phyloP scores from a whole-genome alignment of 2,888 invertebrate genomes.

The Alcis repandata region DNA sequence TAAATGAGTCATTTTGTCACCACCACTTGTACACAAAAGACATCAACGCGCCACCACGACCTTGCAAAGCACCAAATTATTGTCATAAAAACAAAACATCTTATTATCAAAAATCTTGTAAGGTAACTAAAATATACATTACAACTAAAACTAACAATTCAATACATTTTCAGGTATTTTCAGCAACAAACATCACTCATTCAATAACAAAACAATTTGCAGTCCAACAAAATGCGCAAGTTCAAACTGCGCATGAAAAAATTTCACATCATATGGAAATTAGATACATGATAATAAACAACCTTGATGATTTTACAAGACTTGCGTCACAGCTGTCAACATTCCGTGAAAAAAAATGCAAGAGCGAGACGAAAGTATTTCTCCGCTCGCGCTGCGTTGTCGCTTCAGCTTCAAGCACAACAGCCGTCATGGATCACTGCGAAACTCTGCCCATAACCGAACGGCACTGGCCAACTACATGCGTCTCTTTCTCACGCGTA shows the following conservation, averaged over 20 bases:
- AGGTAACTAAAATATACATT: background rate
- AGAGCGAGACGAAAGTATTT: conserved; percentile 67
- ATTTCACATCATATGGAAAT: conserved; percentile 55
- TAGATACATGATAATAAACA: conserved; percentile 58
- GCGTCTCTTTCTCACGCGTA: conserved; percentile 63
- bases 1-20: background rate
- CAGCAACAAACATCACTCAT: background rate
- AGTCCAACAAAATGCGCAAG: conserved; percentile 9
- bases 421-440: conserved; percentile 79
- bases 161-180: background rate
- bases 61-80: background rate
- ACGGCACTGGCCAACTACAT: conserved; percentile 53
- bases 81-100: background rate
- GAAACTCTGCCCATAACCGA: conserved; percentile 78
- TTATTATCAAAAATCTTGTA: background rate
- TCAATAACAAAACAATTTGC: background rate
- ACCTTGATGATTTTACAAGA: conserved; percentile 65
- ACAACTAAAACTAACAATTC: background rate
- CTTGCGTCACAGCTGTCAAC: conserved; percentile 73
- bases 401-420: conserved; percentile 78
- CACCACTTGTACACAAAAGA: conserved; percentile 54
- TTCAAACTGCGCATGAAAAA: conserved; percentile 21
- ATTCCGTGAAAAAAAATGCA: conserved; percentile 62
- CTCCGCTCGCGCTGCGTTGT: conserved; percentile 59
- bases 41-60: conserved; percentile 56